Evolutionary conservation across 1,140 invertebrate species (phyloP), one percentile per base, ranked within the genome.

Genomic region (Brachionus paranguensis): DNA sequence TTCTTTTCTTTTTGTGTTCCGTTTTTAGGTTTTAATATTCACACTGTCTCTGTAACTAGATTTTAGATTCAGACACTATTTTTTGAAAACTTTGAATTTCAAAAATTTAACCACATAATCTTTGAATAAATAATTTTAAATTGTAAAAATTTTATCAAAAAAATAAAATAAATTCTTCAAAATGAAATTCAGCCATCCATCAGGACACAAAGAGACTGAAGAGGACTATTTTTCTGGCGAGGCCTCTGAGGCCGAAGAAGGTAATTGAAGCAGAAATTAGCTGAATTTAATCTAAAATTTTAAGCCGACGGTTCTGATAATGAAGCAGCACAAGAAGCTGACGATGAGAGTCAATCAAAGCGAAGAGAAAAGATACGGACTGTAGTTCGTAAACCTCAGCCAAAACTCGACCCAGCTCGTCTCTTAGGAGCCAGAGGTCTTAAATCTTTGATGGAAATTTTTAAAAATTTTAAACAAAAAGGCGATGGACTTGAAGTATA

Each of bases 391-490:
- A 93, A 93, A 89, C 93, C 93, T 43, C 89, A 91, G 64, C 92
- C 92, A n/a, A 92, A 93, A 85, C 88, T 95, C 20, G 93, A 94
- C 86, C 91, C 92, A 8, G 92, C 92, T 41, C 91, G 92, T 53
- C 88, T 96, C 10, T 93, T 91, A 79, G 93, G 94, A 3, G 91
- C 92, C 2, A 92, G 94, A 87, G 95, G 95, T 29, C 91, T 97
- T 72, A 91, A 93, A 11, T 92, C 92, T 17, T 91, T 96, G 17
- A 92, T 93, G 83, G 91, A 93, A 4, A 91, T 93, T 87, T 96
- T 95, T 86, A 92, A 94, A 86, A 92, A 93, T 86, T 93, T 95
- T 65, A 93, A 94, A 88, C 95, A 94, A 86, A 92, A 93, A 88
- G 95, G 95, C 70, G 93, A 94, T 91, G 94, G 94, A 1, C 90